Conservation (phyloP, 2,888 invertebrate genomes). For the Heliconius erato region DNA sequence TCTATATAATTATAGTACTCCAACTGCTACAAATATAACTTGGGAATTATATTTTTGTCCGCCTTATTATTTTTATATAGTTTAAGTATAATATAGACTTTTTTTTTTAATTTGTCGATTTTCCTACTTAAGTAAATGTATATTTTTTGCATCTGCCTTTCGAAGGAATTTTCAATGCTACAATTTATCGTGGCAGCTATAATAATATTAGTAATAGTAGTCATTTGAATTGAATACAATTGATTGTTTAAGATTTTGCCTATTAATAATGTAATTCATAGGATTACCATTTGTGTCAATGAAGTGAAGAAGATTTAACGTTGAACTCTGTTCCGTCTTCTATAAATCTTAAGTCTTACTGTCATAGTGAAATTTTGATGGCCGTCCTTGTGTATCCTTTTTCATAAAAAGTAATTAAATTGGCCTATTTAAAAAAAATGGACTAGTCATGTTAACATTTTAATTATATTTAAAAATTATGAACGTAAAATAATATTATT, state of each 20-base stretch:
- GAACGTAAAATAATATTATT: neutral
- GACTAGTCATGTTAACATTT: conserved; percentile 3
- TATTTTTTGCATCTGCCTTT: neutral
- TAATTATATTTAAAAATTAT: neutral
- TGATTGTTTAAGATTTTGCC: neutral
- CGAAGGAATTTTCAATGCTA: neutral
- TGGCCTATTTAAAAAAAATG: conserved; percentile 15
- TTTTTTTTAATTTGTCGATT: neutral
- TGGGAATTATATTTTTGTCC: neutral
- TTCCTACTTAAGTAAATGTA: neutral
- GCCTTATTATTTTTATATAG: conserved; percentile 8
- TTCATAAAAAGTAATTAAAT: neutral
- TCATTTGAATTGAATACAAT: neutral
- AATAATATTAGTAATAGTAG: no score
- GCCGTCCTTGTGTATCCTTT: neutral
- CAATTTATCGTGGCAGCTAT: neutral
- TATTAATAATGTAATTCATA: neutral
- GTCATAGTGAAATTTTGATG: neutral
- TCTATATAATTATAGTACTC: neutral
- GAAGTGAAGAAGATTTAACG: neutral
- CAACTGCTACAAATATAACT: neutral
- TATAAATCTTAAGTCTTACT: neutral
- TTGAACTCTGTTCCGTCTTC: neutral
- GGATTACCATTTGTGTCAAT: neutral
- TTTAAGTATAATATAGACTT: neutral